Evolutionary conservation across 2,113 vertebrate species (phyloP), one percentile per base, ranked within the genome.

Genomic region (Actinemys pallida): DNA sequence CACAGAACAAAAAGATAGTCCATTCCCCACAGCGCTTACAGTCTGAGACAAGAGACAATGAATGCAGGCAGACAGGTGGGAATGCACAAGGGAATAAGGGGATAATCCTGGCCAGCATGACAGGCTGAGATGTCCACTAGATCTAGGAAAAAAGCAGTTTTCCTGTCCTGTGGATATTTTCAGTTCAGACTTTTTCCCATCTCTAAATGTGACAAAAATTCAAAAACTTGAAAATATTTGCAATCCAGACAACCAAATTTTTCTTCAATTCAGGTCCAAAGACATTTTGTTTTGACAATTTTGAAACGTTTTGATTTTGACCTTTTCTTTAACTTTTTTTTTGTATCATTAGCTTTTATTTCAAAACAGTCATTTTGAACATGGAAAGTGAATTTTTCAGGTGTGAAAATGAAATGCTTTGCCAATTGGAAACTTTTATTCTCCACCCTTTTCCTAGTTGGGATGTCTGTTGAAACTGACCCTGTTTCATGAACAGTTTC

Each of bases 11-110:
- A 62, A 62, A 62, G 29, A 31, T 31, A 31, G 59, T 62, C 59
- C 29, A 9, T 16, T 62, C 11, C 29, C 59, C 14, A 56, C 10
- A 1, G 62, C 4, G 1, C 50, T 20, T 22, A 3, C 25, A 5
- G 20, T 65, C 57, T 50, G 75, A 27, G 27, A 10, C 1, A 42
- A 20, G 19, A 2, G 20, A 3, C 2, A 42, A 10, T 8, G 25
- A 39, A 57, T 69, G 50, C 6, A 81, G 16, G 22, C 4, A 3
- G 14, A 24, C 62, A 8, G 31, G 50, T 8, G 49, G 82, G 35
- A 52, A 24, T 25, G 50, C 1, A 4, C 1, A 4, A 59, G 22
- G 25, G 24, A 59, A 31, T 20, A 19, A 5, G 4, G 42, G 57
- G 57, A 22, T 50, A 72, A 57, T 10, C 8, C 16, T 53, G 22